Evolutionary conservation across 2,797 vertebrate species (phyloP), one percentile per base, ranked within the genome.

Genomic region (Sphenopsis melanotis): DNA sequence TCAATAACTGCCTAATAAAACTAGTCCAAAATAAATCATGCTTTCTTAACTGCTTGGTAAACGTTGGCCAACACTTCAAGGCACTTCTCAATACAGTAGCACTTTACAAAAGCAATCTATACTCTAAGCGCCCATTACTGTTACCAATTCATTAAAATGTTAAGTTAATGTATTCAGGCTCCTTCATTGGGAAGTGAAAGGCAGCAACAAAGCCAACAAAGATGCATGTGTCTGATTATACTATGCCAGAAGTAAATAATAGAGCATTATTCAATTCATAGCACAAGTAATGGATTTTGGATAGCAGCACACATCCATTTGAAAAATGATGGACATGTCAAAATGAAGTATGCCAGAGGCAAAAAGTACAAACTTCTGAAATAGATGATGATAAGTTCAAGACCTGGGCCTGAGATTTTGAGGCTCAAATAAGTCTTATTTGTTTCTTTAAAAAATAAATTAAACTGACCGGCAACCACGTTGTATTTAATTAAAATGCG

Each of bases 1-100:
- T 94, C 87, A 85, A 92, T 92, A 93, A 87, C n/a, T 84, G 91
- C 44, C 82, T 93, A 89, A 93, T 96, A 94, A 94, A 90, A 85
- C 37, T 64, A 91, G 82, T 75, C 60, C 49, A 52, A 87, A 95
- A 92, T 88, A 94, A 91, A 89, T 87, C 75, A 81, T 52, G 32
- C 57, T 80, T 93, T 90, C 86, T 84, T 81, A 92, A 93, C 69
- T 80, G 39, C 89, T 91, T 80, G 44, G 60, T 90, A 84, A 95
- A 89, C 6, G 57, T 52, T 80, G 68, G 78, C 70, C 55, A 90
- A 53, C 55, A 11, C 78, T 91, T 89, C 47, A 81, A 90, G 68
- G 90, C 94, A 85, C 41, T 96, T 90, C 91, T 95, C 64, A 82
- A 34, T 86, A 87, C 80, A 93, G 82, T 41, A 71, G n/a, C 77